Base-by-base conservation (phyloP, 2,888 invertebrate species). In the Papilio elwesi region DNA sequence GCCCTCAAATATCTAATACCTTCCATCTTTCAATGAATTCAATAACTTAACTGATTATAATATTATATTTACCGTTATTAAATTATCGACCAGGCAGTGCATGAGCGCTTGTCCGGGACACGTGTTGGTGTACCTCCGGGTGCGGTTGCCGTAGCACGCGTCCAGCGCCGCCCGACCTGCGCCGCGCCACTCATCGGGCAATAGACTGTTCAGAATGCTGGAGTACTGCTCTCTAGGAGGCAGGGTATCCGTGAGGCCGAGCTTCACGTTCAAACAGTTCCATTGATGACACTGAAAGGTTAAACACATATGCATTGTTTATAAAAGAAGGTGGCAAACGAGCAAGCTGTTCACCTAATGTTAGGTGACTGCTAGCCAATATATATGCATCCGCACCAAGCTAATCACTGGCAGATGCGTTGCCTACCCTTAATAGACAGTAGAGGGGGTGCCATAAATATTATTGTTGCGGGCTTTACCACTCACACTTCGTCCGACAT, bases 61-160 rank as follows among this genome's bases (percentile, higher is more conserved):
- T 26, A 2, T 26, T 4, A 26, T n/a, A 78, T 84, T 83, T 76
- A 91, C 93, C 78, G 83, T 78, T 65, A 90, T 85, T 76, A 93
- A 76, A 68, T 91, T 86, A 77, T 93, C 90, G 1, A 92, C 81
- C n/a, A 88, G 78, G 64, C 93, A 92, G 63, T 92, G 91, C 81
- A 90, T 47, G 65, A 92, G 64, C 2, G 88, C 90, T 51, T 92
- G 92, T 6, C 90, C 91, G 0, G 92, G 90, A 47, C 93, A 93
- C 0, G 90, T 88, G 57, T 86, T 88, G 0, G 83, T 87, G 73
- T 88, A 92, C 8, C 81, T 77, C 48, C 87, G 79, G 0, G 82
- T 79, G 12, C 84, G 79, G 5, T 83, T 80, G 1, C 78, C 80
- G 62, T 90, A 92, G 77, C 92, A 92, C 0, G 74, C 78, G 2